Evolutionary conservation across 2,797 vertebrate species (phyloP), one percentile per base, ranked within the genome.

Genomic region (Pseudochirops corinnae): DNA sequence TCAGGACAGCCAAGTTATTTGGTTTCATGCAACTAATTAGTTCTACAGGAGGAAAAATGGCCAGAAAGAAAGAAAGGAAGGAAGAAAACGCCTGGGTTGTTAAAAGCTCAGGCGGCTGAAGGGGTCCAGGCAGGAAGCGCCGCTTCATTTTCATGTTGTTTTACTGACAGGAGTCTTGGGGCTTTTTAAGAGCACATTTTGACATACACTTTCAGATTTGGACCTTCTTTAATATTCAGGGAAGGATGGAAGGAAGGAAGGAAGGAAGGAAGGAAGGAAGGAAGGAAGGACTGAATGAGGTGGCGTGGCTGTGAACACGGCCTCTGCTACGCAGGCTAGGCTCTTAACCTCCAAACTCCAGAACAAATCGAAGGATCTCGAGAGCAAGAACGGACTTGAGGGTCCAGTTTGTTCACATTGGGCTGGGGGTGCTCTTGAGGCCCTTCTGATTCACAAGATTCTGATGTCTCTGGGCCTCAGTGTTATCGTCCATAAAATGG

Each of bases 41-140:
- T 97, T 57, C 93, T 97, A 91, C 92, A 93, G 94, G 92, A 96
- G 92, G 53, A 92, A 96, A 96, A 96, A 94, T 95, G 91, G 95
- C 60, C 74, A 46, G 50, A 87, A 87, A 87, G 39, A 87, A 87
- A 82, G n/a, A 74, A 39, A 74, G 62, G n/a, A n/a, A 67, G 67
- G 39, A 82, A 74, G 67, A 74, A 74, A 87, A 50, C 3, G 39
- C 39, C 18, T 28, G 21, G 67, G 74, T 11, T 50, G 39, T 87
- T 87, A 87, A 87, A 50, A 24, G 24, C 39, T 7, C 29, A 4
- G 39, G 52, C 28, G 5, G 90, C 52, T 53, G 90, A 53, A 39
- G 39, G 90, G 53, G 28, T 55, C 90, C 90, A 18, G 90, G 50
- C 90, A 91, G 55, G 29, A 91, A 26, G 1, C 33, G 28, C 90